These are phyloP conservation scores for Crotalus horridus DNA, from an alignment of 2,113 vertebrate species.

Conservation along the genomic window DNA sequence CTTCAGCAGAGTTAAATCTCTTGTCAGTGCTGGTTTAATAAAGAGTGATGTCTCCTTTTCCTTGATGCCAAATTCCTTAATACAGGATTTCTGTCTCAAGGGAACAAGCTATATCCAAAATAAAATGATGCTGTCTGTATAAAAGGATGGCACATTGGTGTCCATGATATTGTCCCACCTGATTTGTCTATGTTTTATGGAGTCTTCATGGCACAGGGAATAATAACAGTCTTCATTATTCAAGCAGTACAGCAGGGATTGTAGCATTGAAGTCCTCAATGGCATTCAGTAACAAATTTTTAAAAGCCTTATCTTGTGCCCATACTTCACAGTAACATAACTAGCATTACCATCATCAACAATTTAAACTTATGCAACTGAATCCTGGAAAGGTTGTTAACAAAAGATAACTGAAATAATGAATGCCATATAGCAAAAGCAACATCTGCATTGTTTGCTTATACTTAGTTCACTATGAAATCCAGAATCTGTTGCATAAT, in stretches of 20 bases:
- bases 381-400: background rate
- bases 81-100: constrained; percentile 25
- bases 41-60: constrained; percentile 50
- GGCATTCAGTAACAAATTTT: background rate
- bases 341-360: background rate
- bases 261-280: background rate
- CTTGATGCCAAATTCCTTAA: constrained; percentile 7
- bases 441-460: background rate
- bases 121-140: background rate
- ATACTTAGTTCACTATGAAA: background rate
- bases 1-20: constrained; percentile 17
- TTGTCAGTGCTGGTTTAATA: constrained; percentile 28
- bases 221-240: background rate
- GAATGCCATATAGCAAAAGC: background rate
- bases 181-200: background rate
- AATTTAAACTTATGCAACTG: background rate
- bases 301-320: background rate
- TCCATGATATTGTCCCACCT: background rate
- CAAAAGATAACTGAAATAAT: background rate
- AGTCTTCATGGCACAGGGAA: background rate
- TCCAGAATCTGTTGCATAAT: background rate
- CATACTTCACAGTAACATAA: background rate
- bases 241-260: background rate
- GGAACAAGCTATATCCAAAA: background rate
- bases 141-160: background rate